Evolutionary conservation across 1,140 invertebrate genomes (phyloP).

Genomic region (Brachionus calyciflorus): DNA sequence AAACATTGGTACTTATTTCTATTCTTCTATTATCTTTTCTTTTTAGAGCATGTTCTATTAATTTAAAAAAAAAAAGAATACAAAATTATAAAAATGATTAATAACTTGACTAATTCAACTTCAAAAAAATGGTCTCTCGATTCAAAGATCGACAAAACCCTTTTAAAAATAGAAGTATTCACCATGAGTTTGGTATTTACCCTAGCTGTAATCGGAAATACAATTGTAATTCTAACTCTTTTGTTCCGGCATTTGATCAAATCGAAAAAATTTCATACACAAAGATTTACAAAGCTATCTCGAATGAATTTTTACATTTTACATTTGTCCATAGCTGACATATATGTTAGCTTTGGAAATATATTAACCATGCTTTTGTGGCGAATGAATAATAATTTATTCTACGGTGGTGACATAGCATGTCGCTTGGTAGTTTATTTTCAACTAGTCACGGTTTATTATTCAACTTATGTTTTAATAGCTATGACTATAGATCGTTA

Average conservation of each 20-base stretch:
- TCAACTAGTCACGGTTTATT: constrained; percentile 80
- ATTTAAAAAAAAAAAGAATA: neutral
- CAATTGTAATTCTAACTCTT: constrained; percentile 15
- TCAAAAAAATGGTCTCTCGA: neutral
- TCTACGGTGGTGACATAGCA: constrained; percentile 67
- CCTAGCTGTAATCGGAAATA: constrained; percentile 29
- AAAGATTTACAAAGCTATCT: constrained; percentile 58
- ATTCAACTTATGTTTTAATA: constrained; percentile 88
- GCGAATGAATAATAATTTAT: constrained; percentile 67
- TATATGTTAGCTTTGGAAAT: constrained; percentile 70
- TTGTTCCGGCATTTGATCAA: constrained; percentile 8
- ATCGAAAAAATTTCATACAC: neutral
- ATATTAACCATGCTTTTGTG: constrained; percentile 71
- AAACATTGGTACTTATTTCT: no score
- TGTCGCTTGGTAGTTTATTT: constrained; percentile 60
- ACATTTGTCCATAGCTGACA: constrained; percentile 70
- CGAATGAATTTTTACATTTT: constrained; percentile 74
- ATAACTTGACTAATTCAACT: neutral
- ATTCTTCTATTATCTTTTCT: no score
- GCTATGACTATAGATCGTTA: constrained; percentile 89
- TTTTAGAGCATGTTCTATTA: neutral
- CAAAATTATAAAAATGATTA: neutral
- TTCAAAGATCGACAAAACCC: constrained; percentile 8
- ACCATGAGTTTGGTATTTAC: constrained; percentile 26
- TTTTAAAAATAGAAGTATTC: constrained; percentile 30